Percentiles rank a stretch among this genome's conserved stretches.
Conservation (phyloP, 2,888 invertebrate species). For the Lapara coniferarum region DNA sequence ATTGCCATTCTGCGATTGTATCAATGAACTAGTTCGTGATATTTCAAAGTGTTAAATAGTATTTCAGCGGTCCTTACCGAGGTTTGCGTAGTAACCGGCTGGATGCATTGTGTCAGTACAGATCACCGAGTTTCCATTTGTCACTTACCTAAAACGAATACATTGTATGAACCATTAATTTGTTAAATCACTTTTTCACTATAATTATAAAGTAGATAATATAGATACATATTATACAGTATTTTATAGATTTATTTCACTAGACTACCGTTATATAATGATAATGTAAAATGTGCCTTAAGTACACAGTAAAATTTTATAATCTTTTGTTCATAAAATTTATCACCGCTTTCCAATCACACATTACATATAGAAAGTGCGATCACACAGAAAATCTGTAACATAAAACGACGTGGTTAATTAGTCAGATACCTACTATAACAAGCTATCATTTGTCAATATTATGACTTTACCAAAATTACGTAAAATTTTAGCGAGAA, state of each 20-base stretch:
- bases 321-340: no score
- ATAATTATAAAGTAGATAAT: not conserved
- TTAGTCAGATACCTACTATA: not conserved
- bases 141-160: constrained; percentile 81
- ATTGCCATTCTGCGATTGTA: constrained; percentile 1
- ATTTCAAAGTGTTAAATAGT: constrained; percentile 6
- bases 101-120: constrained; percentile 76
- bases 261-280: no score
- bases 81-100: constrained; percentile 81
- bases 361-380: no score
- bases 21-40: not conserved
- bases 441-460: not conserved
- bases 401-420: not conserved
- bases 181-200: not conserved
- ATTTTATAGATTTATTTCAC: no score
- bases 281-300: no score
- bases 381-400: no score
- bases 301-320: no score
- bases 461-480: not conserved
- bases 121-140: constrained; percentile 80
- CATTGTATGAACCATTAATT: constrained; percentile 18
- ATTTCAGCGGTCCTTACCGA: constrained; percentile 66
- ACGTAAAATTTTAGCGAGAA: not conserved
- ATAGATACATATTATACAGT: no score
- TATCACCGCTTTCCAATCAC: no score